Conservation (phyloP, 1,140 invertebrate genomes). For the Drosophila simulans region DNA sequence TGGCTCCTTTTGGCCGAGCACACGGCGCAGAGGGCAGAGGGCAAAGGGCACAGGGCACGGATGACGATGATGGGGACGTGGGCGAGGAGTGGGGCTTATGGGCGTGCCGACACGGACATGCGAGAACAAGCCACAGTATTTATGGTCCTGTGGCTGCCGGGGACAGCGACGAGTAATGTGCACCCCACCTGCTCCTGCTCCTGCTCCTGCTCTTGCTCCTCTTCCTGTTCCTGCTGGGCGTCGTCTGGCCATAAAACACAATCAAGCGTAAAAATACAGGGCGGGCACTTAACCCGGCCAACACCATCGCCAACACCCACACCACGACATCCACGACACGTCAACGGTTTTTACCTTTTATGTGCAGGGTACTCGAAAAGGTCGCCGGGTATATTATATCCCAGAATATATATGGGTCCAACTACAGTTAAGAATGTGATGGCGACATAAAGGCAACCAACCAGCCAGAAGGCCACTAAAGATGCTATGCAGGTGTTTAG, state of each 20-base stretch:
- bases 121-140: conserved; percentile 79
- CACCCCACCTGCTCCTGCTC: too few relatives aligned
- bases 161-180: conserved; percentile 49
- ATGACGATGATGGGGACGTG: not conserved
- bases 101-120: conserved; percentile 76
- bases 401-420: conserved; percentile 6
- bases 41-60: not conserved
- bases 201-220: not conserved
- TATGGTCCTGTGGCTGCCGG: conserved; percentile 73
- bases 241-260: conserved; percentile 77
- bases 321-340: conserved; percentile 54
- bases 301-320: conserved; percentile 23
- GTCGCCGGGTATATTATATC: conserved; percentile 32
- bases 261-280: conserved; percentile 80
- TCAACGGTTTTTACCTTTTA: conserved; percentile 53
- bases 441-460: not conserved
- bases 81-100: conserved; percentile 12
- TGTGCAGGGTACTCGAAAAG: conserved; percentile 25
- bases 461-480: conserved; percentile 1
- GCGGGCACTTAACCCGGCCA: conserved; percentile 74
- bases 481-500: too few relatives aligned
- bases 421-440: conserved; percentile 2
- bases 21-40: conserved; percentile 9
- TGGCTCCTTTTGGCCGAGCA: conserved; percentile 24
- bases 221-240: conserved; percentile 5